Conservation (phyloP, 2,113 vertebrate genomes). For the Protomyctophum bolini region DNA sequence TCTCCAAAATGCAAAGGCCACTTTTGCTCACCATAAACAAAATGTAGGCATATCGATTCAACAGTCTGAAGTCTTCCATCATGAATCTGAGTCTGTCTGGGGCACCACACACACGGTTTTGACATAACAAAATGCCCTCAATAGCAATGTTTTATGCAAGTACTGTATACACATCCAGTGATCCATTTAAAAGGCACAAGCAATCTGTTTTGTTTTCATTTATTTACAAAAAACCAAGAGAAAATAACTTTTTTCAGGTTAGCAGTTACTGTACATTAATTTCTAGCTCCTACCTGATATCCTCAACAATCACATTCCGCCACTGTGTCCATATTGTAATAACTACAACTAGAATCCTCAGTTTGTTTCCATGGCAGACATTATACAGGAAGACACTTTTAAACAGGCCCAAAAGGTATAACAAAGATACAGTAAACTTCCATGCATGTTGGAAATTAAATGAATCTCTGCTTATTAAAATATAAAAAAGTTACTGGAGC, state of each 20-base stretch:
- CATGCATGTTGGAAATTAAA: constrained; percentile 87
- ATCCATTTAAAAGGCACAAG: background rate
- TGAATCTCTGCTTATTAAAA: constrained; percentile 65
- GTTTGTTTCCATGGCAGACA: constrained; percentile 76
- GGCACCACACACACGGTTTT: no score
- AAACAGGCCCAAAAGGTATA: constrained; percentile 78
- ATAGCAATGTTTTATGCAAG: no score
- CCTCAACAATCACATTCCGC: background rate
- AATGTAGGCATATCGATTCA: no score
- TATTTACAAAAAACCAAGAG: constrained; percentile 80
- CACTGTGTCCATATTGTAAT: constrained; percentile 70
- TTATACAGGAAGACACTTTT: constrained; percentile 85
- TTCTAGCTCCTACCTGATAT: constrained; percentile 65
- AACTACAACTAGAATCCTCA: constrained; percentile 80
- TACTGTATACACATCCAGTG: no score
- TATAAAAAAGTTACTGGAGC: constrained; percentile 69
- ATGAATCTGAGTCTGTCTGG: no score
- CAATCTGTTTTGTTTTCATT: constrained; percentile 61
- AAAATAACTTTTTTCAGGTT: constrained; percentile 62
- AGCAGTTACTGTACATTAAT: constrained; percentile 78
- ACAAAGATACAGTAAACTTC: constrained; percentile 82
- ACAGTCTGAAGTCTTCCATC: no score
- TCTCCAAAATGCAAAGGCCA: constrained; percentile 25
- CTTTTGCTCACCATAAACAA: no score
- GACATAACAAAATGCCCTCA: no score